Evolutionary conservation across 2,888 invertebrate species (phyloP), one percentile per base, ranked within the genome.

Genomic region (Aelia acuminata): DNA sequence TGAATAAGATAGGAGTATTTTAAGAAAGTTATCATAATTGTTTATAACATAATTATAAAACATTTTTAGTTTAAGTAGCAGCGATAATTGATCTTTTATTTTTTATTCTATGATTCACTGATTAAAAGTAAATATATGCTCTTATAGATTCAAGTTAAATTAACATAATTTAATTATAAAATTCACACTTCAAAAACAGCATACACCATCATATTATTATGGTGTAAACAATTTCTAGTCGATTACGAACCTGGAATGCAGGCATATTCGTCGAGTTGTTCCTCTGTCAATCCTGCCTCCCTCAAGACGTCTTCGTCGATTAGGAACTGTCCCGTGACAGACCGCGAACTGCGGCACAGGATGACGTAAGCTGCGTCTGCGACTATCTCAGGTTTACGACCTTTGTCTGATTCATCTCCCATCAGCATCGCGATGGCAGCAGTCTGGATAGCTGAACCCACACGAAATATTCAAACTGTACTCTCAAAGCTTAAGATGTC

Each of bases 401-500:
- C 92, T 53, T 94, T 94, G 0, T 94, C 94, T 0, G 95, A 94
- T 31, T 95, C 95, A 43, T 91, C 91, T 0, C 97, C 97, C 88
- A 98, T 91, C 88, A 98, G 91, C 97, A 97, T 97, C 92, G 97
- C 96, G 90, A 97, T 96, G 18, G 99, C 99, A 1, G 99, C 98
- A 0, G 99, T 99, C 89, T 96, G 95, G 91, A 99, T 98, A 15
- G 96, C 98, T 96, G 75, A n/a, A 63, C 47, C 63, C 63, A 70
- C 31, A 70, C 63, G 63, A 35, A 70, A 70, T 70, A 70, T 35
- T 48, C 20, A 86, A 70, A 70, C 49, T 48, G 47, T 85, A 53
- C 49, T 50, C 49, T 84, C 49, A 84, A 84, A 43, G 47, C 49
- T 84, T 53, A 53, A n/a, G 11, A 43, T 18, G 39, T 63, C 43